Evolutionary conservation across 2,888 invertebrate species (phyloP).

Genomic region (Phrixothrix hirtus): DNA sequence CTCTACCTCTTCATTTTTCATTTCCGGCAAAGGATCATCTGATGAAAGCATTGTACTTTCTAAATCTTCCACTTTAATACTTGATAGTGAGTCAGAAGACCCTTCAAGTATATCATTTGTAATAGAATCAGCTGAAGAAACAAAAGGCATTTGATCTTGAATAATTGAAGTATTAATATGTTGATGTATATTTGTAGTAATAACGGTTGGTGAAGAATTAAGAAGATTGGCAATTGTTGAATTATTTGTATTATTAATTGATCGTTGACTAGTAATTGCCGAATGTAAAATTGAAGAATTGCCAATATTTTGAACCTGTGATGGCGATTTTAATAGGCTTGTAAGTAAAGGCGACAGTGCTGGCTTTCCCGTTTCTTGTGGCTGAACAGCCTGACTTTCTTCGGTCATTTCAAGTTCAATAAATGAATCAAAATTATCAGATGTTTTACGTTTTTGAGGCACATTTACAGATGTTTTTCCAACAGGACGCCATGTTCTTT

Average conservation of each 20-base stretch:
- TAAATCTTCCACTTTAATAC: constrained; percentile 55
- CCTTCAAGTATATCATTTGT: constrained; percentile 43
- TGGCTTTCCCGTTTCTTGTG: constrained; percentile 52
- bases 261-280: constrained; percentile 54
- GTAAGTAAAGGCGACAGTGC: constrained; percentile 77
- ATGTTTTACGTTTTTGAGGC: constrained; percentile 51
- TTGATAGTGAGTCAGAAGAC: constrained; percentile 44
- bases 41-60: constrained; percentile 56
- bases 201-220: constrained; percentile 49
- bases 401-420: constrained; percentile 44
- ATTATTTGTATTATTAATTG: constrained; percentile 44
- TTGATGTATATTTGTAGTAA: constrained; percentile 59
- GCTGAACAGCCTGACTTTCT: constrained; percentile 37
- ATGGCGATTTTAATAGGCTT: constrained; percentile 76
- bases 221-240: constrained; percentile 63
- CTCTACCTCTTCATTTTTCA: constrained; percentile 61
- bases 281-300: constrained; percentile 55
- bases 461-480: constrained; percentile 36
- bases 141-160: constrained; percentile 34
- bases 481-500: constrained; percentile 64
- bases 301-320: constrained; percentile 57
- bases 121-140: constrained; percentile 33
- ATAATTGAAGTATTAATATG: constrained; percentile 57
- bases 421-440: constrained; percentile 48
- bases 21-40: constrained; percentile 58